phyloP scores from a whole-genome alignment of 2,888 invertebrate genomes.

The Mesodorylaimus sp. region DNA sequence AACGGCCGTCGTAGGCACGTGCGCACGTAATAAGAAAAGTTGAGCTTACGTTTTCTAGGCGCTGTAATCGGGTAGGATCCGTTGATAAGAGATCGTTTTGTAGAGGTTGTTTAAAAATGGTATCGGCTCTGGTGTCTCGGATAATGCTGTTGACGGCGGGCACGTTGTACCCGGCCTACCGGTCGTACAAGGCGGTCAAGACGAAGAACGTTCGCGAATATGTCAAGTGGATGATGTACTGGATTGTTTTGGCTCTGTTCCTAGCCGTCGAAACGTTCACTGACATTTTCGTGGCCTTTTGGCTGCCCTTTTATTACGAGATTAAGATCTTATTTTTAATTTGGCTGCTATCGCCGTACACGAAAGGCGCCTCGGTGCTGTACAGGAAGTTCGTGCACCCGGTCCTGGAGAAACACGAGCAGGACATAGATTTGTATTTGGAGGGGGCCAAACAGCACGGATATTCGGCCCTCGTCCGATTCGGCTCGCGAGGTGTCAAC shows the following conservation, averaged over 20 bases:
- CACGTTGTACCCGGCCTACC: constrained; percentile 93
- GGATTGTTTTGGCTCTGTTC: constrained; percentile 8
- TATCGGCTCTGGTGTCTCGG: constrained; percentile 14
- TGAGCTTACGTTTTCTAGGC: too few relatives aligned
- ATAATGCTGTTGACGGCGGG: constrained; percentile 82
- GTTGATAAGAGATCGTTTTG: too few relatives aligned
- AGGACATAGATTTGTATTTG: constrained; percentile 25
- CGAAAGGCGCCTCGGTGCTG: constrained; percentile 29
- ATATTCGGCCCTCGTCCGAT: constrained; percentile 15
- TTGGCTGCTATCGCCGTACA: constrained; percentile 38
- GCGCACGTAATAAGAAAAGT: too few relatives aligned
- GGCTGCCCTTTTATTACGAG: constrained; percentile 38
- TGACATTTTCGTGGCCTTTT: constrained; percentile 34
- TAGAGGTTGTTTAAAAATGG: too few relatives aligned
- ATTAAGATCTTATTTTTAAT: constrained; percentile 38
- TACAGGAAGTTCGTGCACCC: constrained; percentile 39
- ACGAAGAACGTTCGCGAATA: constrained; percentile 98
- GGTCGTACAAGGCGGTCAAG: constrained; percentile 92
- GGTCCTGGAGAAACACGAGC: constrained; percentile 33
- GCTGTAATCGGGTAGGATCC: too few relatives aligned
- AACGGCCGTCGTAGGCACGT: too few relatives aligned
- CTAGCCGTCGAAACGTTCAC: constrained; percentile 33
- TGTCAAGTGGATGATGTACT: constrained; percentile 48
- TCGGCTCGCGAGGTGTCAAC: constrained; percentile 22
- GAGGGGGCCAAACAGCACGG: constrained; percentile 24